Percentiles rank a stretch among this genome's conserved stretches.
Evolutionary conservation across 1,140 invertebrate species (phyloP).

Genomic region (Ceratina japonica): DNA sequence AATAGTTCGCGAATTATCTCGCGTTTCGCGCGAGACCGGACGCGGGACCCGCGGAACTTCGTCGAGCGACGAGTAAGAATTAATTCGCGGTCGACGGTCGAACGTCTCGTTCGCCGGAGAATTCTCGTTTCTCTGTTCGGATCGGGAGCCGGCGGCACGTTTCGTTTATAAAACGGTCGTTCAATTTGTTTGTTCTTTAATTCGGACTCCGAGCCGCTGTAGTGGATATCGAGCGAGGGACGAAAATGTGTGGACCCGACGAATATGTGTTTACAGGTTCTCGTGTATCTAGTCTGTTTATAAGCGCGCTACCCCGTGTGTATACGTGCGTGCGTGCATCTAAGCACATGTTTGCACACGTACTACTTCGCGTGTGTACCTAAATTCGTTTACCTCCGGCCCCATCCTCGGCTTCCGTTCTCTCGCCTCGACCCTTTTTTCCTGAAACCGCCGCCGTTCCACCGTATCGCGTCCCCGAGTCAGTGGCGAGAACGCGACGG

Average conservation of each 20-base stretch:
- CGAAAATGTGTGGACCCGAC: constrained; percentile 16
- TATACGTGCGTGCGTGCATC: not conserved
- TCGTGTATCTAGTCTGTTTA: constrained; percentile 36
- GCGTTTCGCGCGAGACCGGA: no score
- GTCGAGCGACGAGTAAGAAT: no score
- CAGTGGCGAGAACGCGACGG: not conserved
- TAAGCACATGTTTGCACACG: not conserved
- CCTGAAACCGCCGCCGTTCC: not conserved
- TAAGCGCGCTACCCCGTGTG: not conserved
- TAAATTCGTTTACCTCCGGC: constrained; percentile 10
- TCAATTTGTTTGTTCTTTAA: no score
- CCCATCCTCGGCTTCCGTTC: not conserved
- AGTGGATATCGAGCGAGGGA: constrained; percentile 25
- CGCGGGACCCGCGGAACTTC: not conserved
- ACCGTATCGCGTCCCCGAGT: no score
- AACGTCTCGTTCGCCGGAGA: no score
- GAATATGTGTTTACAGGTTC: constrained; percentile 30
- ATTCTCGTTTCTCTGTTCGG: no score
- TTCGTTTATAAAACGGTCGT: no score
- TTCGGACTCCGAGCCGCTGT: no score
- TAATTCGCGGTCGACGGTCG: no score
- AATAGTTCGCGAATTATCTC: not conserved
- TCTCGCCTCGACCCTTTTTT: no score
- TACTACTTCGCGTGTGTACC: constrained; percentile 13
- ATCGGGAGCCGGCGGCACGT: no score